phyloP scores from a whole-genome alignment of 2,888 invertebrate genomes.

The Carpatolechia fugitivella region DNA sequence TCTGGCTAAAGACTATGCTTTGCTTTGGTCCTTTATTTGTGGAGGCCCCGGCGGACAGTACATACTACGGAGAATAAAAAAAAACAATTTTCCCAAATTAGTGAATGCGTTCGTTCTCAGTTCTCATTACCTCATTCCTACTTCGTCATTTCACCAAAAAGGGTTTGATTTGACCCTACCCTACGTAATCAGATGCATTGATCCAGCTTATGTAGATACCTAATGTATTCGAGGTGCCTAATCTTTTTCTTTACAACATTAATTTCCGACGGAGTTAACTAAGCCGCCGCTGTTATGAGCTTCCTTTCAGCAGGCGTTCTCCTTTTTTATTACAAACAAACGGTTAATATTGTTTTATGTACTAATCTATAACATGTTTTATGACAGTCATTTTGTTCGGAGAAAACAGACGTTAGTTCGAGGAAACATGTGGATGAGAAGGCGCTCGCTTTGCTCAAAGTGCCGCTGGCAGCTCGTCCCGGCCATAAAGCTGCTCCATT shows the following conservation, averaged over 20 bases:
- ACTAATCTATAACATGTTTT: constrained; percentile 64
- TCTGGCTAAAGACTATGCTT: no score
- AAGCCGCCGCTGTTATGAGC: constrained; percentile 15
- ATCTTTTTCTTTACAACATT: not conserved
- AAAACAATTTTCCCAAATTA: no score
- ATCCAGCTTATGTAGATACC: no score
- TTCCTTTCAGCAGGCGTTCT: constrained; percentile 34
- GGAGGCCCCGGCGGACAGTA: no score
- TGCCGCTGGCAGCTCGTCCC: constrained; percentile 47
- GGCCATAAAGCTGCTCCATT: constrained; percentile 60
- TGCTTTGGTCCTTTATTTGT: no score
- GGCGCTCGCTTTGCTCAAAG: constrained; percentile 72
- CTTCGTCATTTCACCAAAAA: no score
- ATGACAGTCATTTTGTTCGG: constrained; percentile 70
- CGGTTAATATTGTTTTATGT: constrained; percentile 69
- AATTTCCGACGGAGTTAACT: not conserved
- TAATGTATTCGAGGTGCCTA: no score
- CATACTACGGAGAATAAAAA: no score
- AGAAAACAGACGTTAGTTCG: constrained; percentile 77
- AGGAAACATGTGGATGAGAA: constrained; percentile 76
- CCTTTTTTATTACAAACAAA: constrained; percentile 64
- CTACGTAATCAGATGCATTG: no score
- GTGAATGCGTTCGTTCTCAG: no score
- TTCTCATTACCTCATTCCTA: no score
- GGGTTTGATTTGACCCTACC: no score